Evolutionary conservation across 1,140 invertebrate genomes (phyloP), one percentile per base, ranked within the genome.

Genomic region (Cryptotermes secundus): DNA sequence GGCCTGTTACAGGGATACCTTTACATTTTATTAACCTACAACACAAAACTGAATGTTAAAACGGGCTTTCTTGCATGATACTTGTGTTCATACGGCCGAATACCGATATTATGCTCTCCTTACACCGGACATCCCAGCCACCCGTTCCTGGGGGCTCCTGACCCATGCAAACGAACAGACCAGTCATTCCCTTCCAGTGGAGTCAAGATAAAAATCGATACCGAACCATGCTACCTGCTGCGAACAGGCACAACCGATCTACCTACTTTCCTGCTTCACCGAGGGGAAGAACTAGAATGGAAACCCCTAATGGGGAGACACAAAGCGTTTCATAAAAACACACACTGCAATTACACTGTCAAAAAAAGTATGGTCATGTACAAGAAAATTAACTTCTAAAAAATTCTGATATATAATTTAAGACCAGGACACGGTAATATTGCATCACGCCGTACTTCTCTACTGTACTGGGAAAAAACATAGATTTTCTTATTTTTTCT

Each of bases 131-230:
- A 31, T n/a, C 59, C 59, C 45, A 19, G 45, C 45, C 45, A 4
- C 45, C 45, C 0, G 3, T 49, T 19, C 59, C 26, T n/a, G 59
- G 26, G 31, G 26, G 7, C 59, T 72, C 59, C 59, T 72, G 59
- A 72, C 59, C 59, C 59, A 31, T 31, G 59, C 59, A n/a, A 72
- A 72, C 59, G 59, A 72, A 72, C 59, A 26, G 26, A 72, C 59
- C 59, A n/a, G 59, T n/a, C 16, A 72, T 72, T 31, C 59, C 59
- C 26, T 72, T n/a, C 59, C 59, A 72, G 26, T 72, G 59, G n/a
- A 72, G 59, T 72, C n/a, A 72, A 72, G 59, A 4, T 72, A 72
- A 72, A 26, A 72, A 72, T 72, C 59, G 59, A 72, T 72, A 72
- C 59, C 26, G 12, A 72, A 72, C 59, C 59, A 72, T 16, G n/a